Conservation (phyloP, 2,113 vertebrate species). For the Engraulis encrasicolus region DNA sequence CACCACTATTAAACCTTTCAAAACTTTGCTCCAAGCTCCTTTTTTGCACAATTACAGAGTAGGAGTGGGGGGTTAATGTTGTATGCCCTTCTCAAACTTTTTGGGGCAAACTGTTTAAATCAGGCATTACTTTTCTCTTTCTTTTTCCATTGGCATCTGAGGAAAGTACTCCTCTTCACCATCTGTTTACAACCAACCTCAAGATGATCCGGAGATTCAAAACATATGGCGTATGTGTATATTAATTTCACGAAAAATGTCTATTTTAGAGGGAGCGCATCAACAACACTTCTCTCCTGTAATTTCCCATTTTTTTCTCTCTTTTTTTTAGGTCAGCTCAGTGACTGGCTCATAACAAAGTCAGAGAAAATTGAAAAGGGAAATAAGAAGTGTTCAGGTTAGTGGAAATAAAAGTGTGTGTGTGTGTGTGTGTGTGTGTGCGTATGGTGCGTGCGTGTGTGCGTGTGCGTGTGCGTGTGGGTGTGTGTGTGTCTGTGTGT, state of each 20-base stretch:
- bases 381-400: conserved; percentile 6
- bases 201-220: not conserved
- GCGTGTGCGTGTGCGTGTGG: too few species aligned
- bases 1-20: not conserved
- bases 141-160: not conserved
- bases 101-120: too few species aligned
- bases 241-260: not conserved
- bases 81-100: not conserved
- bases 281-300: not conserved
- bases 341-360: not conserved
- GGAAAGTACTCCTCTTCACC: not conserved
- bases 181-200: not conserved
- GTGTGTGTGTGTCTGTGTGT: too few species aligned
- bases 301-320: not conserved
- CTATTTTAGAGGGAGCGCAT: not conserved
- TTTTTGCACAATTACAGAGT: not conserved
- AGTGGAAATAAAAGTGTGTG: conserved; percentile 17
- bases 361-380: conserved; percentile 7
- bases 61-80: not conserved
- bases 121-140: too few species aligned
- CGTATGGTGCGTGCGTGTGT: too few species aligned
- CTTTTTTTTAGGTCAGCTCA: not conserved
- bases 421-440: too few species aligned
- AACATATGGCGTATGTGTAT: not conserved
- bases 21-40: not conserved